Evolutionary conservation across 1,140 invertebrate species (phyloP).

Genomic region (Drosophila ambigua): DNA sequence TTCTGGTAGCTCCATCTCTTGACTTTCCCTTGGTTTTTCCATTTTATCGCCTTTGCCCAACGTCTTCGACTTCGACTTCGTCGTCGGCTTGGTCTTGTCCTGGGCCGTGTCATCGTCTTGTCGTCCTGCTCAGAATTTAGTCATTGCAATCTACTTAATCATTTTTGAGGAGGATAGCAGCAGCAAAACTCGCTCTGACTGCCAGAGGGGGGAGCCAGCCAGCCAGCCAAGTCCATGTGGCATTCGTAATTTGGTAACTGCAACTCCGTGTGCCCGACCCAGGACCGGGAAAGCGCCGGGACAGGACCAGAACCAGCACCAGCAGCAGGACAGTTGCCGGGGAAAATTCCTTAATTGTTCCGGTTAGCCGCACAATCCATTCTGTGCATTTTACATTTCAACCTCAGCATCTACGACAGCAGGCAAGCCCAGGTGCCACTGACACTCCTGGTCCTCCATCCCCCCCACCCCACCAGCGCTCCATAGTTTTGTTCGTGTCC

Average conservation of each 20-base stretch:
- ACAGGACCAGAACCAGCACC: neutral
- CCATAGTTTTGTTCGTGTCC: slow-evolving; percentile 19
- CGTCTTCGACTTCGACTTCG: neutral
- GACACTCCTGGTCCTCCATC: slow-evolving; percentile 57
- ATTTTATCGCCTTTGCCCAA: slow-evolving; percentile 36
- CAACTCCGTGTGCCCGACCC: slow-evolving; percentile 5
- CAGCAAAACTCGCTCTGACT: neutral
- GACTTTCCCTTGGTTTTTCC: slow-evolving; percentile 2
- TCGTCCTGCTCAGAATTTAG: slow-evolving; percentile 71
- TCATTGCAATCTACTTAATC: slow-evolving; percentile 81
- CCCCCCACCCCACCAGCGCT: neutral
- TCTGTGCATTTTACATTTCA: slow-evolving; percentile 82
- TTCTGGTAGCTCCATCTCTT: slow-evolving; percentile 17
- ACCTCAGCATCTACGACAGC: slow-evolving; percentile 76
- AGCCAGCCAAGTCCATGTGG: slow-evolving; percentile 43
- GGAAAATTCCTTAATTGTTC: slow-evolving; percentile 81
- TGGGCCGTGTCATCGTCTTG: slow-evolving; percentile 57
- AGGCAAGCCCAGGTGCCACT: slow-evolving; percentile 74
- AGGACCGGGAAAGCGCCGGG: neutral
- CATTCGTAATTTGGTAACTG: slow-evolving; percentile 73
- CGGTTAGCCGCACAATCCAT: slow-evolving; percentile 82
- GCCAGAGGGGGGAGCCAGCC: neutral
- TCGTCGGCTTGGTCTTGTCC: neutral
- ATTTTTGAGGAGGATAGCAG: slow-evolving; percentile 50
- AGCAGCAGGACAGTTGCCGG: neutral